Evolutionary conservation across 2,113 vertebrate species (phyloP), one percentile per base, ranked within the genome.

Genomic region (Hepsetus odoe): DNA sequence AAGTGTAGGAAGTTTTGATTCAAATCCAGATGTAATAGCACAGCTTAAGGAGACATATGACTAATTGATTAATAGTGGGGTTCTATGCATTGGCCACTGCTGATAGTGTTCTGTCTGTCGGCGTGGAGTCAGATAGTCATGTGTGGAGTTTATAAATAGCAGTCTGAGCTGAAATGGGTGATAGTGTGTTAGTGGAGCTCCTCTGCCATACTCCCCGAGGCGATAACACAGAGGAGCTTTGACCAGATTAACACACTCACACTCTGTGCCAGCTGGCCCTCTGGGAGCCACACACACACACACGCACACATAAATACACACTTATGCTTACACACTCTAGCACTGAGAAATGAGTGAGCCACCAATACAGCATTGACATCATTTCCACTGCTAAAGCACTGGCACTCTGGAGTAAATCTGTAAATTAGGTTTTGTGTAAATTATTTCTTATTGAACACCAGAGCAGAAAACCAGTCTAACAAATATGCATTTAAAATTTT

Each of bases 191-290:
- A 67, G 74, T 67, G 53, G 46, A 67, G 62, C 28, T 49, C 33
- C 62, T 76, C 22, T 67, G 74, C 74, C 74, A 76, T 35, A 32
- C 32, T 79, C 68, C 69, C 70, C 10, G 49, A 72, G 77, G 58
- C 64, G 77, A 61, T 79, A 79, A 79, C 70, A 71, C 69, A 79
- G 58, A 72, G 65, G 69, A 65, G 44, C 61, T 70, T 65, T 72
- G 77, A 65, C 59, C 44, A 72, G 68, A 79, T 79, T 79, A 79
- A 65, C 77, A 71, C 71, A 40, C 69, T 72, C 58, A 72, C 69
- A 79, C 74, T 40, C 38, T 65, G 38, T 71, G 67, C 66, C 67
- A 71, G 55, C 67, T 62, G 76, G 70, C 49, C 49, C 74, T 55
- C 62, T 66, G 61, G 64, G 61, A 76, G 46, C 14, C 62, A 76